Evolutionary conservation across 1,140 invertebrate species (phyloP).

Genomic region (Heliconius hermathena): DNA sequence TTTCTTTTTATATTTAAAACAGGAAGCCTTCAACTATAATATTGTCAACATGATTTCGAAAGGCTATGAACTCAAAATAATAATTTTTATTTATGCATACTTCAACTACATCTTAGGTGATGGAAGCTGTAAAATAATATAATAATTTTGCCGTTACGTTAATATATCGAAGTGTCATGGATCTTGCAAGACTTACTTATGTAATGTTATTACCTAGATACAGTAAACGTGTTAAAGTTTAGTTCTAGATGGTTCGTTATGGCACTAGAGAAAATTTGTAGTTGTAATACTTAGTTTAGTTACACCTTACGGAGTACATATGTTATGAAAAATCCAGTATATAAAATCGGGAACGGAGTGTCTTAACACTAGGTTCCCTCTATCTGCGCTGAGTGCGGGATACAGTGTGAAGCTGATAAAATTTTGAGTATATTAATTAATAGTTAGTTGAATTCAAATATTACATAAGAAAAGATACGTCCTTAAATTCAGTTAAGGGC

Average conservation of each 20-base stretch:
- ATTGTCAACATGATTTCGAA: not conserved
- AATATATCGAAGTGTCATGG: not conserved
- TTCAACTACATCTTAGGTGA: not conserved
- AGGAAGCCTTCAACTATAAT: too few species aligned
- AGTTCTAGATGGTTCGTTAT: not conserved
- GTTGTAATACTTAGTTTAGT: not conserved
- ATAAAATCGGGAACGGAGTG: too few species aligned
- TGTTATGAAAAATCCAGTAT: not conserved
- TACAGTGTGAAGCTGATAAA: too few species aligned
- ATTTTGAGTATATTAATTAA: too few species aligned
- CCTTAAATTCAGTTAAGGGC: too few species aligned
- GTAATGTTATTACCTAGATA: constrained; percentile 7
- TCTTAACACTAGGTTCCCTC: too few species aligned
- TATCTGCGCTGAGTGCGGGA: too few species aligned
- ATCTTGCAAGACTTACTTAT: constrained; percentile 1
- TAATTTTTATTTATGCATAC: not conserved
- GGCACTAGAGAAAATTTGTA: not conserved
- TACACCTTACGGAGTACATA: not conserved
- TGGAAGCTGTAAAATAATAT: not conserved
- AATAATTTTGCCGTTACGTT: constrained; percentile 1
- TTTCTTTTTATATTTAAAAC: too few species aligned
- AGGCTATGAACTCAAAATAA: not conserved
- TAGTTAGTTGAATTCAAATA: too few species aligned
- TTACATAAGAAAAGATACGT: too few species aligned
- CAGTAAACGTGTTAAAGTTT: constrained; percentile 9